Base-by-base conservation (phyloP, 2,797 vertebrate species). In the Lerista edwardsae region DNA sequence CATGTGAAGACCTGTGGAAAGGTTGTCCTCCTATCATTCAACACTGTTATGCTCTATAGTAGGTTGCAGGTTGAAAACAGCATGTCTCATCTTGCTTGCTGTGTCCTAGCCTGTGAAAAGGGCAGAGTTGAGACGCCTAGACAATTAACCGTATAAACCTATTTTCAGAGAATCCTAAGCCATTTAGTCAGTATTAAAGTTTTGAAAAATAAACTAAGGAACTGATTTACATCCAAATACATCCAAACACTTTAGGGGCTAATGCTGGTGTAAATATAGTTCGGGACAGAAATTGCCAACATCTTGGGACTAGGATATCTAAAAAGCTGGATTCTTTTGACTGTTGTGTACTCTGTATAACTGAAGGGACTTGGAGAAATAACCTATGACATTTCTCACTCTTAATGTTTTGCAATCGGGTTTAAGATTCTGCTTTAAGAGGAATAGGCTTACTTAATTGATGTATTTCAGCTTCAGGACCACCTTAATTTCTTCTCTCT, bases 401-500 rank as follows among this genome's bases (percentile, higher is more conserved):
- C 62, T 55, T 23, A 36, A 64, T 47, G 55, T n/a, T 47, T 23
- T 62, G 34, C 8, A 64, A 2, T 47, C 47, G 11, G 47, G 47
- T 47, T 73, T 82, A 39, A 12, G 4, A 7, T 65, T 75, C 47
- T 47, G 6, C 47, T 17, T 15, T n/a, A n/a, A n/a, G n/a, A n/a
- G n/a, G n/a, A n/a, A n/a, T n/a, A n/a, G n/a, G n/a, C n/a, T n/a
- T n/a, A n/a, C n/a, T n/a, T n/a, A n/a, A n/a, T n/a, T n/a, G n/a
- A n/a, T n/a, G 68, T 71, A 74, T 62, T 72, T 47, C 57, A 47
- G 36, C 51, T 34, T 47, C 47, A 41, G 29, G 51, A 59, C 7
- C 17, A 10, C 80, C 1, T 84, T 87, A 64, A 75, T 8, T 29
- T 34, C 67, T 75, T 79, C 2, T 17, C 0, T 92, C 65, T 93